Base-by-base conservation (phyloP, 2,797 vertebrate genomes). In the Phaenicophaeus curvirostris region DNA sequence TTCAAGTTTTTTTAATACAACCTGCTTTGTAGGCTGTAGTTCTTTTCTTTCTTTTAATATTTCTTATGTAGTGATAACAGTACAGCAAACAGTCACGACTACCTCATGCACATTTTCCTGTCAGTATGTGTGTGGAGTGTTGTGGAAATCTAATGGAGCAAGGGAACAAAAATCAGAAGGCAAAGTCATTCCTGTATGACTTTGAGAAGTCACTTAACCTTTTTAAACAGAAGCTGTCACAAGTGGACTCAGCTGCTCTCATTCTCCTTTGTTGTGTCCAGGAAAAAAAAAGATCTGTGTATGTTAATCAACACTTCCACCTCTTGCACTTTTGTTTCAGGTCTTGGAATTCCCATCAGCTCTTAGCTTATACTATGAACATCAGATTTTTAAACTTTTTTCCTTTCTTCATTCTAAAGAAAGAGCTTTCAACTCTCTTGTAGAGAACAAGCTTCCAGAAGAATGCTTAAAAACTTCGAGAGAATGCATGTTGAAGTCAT, bases 171-270 rank as follows among this genome's bases (percentile, higher is more conserved):
- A 94, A 92, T 92, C 87, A 87, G 82, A 89, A 80, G 72, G 68
- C 65, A 58, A 89, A 91, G 82, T 68, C 82, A 87, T 77, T 53
- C 44, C 48, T 39, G 33, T 58, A 53, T 92, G 89, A 80, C 89
- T 95, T 91, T 91, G 91, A 93, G 71, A 91, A 92, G 78, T 92
- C 87, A 89, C 39, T 92, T 92, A 83, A 58, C 44, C 72, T 80
- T 93, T 89, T 68, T 58, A 28, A 93, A 66, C 41, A 58, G 37
- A 27, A 85, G 31, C 59, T 92, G 89, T 92, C 57, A 80, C 68
- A 83, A 85, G 6, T 58, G 30, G 85, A 54, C 68, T 53, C 46
- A 37, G 16, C 51, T 69, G 31, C 0, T 0, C 41, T 77, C 3
- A 0, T 41, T 85, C 50, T 35, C 53, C 41, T 63, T 85, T 87